These are phyloP conservation scores for Hyaena hyaena DNA, from an alignment of 2,113 vertebrate species.

Conservation along the genomic window DNA sequence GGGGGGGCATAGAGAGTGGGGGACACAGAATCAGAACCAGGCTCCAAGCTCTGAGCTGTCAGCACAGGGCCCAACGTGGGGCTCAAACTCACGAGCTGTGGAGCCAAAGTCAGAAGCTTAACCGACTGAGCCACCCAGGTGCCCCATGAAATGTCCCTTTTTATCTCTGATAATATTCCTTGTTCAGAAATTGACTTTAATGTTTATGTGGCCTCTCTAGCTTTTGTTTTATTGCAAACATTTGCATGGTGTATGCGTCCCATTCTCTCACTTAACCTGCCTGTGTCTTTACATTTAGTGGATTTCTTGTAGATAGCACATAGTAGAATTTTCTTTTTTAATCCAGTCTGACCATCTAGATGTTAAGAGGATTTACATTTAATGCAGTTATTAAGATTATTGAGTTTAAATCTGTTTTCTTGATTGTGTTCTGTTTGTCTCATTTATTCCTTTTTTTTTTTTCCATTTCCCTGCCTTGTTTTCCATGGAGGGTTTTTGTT, in stretches of 20 bases:
- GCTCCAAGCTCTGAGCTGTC: too few species aligned
- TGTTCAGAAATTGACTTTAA: neutral
- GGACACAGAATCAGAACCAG: too few species aligned
- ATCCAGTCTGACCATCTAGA: neutral
- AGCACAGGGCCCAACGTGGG: too few species aligned
- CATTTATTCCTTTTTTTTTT: neutral
- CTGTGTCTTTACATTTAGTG: neutral
- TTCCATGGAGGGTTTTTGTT: neutral
- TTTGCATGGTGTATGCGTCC: neutral
- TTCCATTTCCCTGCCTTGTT: neutral
- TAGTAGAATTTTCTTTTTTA: neutral
- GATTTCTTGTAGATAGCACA: neutral
- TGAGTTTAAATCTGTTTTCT: neutral
- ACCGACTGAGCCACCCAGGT: too few species aligned
- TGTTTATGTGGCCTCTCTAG: neutral
- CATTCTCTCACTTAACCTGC: neutral
- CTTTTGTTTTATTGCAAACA: neutral
- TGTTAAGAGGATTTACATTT: neutral
- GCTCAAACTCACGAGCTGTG: too few species aligned
- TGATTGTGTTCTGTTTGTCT: neutral
- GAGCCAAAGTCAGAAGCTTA: too few species aligned
- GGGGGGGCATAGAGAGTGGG: too few species aligned
- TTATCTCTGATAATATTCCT: neutral
- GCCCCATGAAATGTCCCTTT: neutral
- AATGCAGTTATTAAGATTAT: neutral